Percentiles rank a stretch among this genome's conserved stretches.
These are phyloP conservation scores for Zosterops hypoxanthus DNA, from an alignment of 2,113 vertebrate genomes.

Conservation along the genomic window DNA sequence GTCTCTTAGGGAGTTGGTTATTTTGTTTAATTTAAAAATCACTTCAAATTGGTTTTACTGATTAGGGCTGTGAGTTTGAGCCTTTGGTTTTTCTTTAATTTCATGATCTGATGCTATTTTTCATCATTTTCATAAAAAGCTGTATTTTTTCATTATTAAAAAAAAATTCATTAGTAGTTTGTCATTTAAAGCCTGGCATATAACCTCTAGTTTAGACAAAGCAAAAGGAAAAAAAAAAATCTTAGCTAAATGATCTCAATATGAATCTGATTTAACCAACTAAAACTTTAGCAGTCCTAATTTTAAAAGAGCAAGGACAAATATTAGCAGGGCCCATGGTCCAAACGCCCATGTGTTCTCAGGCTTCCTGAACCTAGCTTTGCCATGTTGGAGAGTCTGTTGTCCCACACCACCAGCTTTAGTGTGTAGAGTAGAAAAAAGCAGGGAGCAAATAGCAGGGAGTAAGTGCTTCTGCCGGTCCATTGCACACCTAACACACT, in stretches of 20 bases:
- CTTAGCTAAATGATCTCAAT: background rate
- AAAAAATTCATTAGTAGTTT: background rate
- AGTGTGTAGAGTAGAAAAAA: background rate
- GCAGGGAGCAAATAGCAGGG: background rate
- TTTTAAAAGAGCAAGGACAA: background rate
- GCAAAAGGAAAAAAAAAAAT: background rate
- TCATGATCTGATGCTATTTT: background rate
- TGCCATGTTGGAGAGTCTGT: fast-evolving
- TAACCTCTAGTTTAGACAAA: background rate
- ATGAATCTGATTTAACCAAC: background rate
- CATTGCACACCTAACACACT: background rate
- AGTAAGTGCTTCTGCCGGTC: background rate
- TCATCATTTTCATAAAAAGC: background rate
- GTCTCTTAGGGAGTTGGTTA: background rate
- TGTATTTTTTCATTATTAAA: background rate
- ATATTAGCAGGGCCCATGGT: background rate
- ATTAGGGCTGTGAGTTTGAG: background rate
- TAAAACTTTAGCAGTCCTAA: background rate
- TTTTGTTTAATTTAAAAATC: background rate
- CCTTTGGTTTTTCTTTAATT: background rate
- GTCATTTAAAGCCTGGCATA: background rate
- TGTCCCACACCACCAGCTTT: background rate
- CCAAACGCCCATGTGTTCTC: background rate
- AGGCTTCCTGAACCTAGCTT: background rate
- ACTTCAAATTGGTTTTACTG: background rate